A percentile compares a stretch with the other conserved stretches of the same genome.
These are phyloP conservation scores for Rhea pennata DNA, from an alignment of 2,113 vertebrate genomes.

Conservation along the genomic window DNA sequence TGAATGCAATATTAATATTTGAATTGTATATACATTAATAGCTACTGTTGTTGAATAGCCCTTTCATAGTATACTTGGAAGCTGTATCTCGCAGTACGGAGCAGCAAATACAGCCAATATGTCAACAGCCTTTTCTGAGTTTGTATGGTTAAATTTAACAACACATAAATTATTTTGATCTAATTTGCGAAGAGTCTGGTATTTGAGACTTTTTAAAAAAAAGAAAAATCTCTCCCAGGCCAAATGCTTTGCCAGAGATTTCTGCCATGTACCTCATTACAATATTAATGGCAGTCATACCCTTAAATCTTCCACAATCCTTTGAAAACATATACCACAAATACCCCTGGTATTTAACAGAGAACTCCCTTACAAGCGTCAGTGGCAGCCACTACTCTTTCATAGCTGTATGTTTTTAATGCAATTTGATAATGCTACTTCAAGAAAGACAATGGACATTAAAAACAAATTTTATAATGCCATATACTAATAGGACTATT, in stretches of 20 bases:
- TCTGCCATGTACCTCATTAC: background rate
- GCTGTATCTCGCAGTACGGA: background rate
- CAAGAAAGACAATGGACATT: background rate
- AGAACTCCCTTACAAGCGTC: background rate
- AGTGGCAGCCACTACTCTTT: background rate
- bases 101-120: background rate
- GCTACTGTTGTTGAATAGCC: background rate
- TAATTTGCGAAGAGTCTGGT: background rate
- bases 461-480: background rate
- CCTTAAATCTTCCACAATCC: background rate
- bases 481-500: background rate
- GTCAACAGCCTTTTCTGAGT: background rate
- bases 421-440: background rate
- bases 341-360: background rate
- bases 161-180: background rate
- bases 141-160: background rate
- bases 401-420: background rate
- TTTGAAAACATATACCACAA: background rate
- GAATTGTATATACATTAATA: background rate
- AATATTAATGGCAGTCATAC: background rate
- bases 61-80: background rate
- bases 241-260: background rate
- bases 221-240: background rate
- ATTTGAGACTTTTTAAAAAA: background rate
- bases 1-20: background rate